A percentile compares a stretch with the other conserved stretches of the same genome.
These are phyloP conservation scores for Agraylea sexmaculata DNA, from an alignment of 1,140 invertebrate species.

Conservation along the genomic window DNA sequence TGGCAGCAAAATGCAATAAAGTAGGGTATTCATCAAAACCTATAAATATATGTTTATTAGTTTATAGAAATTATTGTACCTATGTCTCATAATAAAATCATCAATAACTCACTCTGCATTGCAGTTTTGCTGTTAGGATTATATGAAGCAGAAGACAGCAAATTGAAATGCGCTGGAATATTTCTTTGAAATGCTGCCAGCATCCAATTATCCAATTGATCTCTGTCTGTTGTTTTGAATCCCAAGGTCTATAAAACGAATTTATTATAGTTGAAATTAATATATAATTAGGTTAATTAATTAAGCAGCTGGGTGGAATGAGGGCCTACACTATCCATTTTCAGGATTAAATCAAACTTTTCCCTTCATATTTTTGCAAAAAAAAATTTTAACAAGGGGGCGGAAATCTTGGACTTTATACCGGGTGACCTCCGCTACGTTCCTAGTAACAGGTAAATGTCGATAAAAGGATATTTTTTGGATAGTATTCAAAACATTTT, in stretches of 20 bases:
- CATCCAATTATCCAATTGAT: constrained; percentile 71
- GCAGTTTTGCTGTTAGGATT: constrained; percentile 38
- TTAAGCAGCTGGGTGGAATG: too few relatives aligned
- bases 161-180: constrained; percentile 66
- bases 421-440: too few relatives aligned
- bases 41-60: constrained; percentile 23
- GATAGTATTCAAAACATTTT: too few relatives aligned
- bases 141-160: constrained; percentile 45
- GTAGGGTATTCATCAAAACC: constrained; percentile 76
- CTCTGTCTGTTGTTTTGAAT: constrained; percentile 59
- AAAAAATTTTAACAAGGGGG: too few relatives aligned
- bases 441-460: too few relatives aligned
- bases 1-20: constrained; percentile 74
- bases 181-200: constrained; percentile 69
- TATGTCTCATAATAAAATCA: neutral
- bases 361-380: neutral
- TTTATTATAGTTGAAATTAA: too few relatives aligned
- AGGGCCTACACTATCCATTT: too few relatives aligned
- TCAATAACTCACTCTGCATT: constrained; percentile 30
- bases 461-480: too few relatives aligned
- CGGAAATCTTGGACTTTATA: too few relatives aligned
- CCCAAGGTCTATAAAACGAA: constrained; percentile 55
- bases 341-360: neutral
- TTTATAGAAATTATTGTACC: neutral
- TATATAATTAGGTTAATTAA: too few relatives aligned